Conservation (phyloP, 2,888 invertebrate species). For the Bimastos eiseni region DNA sequence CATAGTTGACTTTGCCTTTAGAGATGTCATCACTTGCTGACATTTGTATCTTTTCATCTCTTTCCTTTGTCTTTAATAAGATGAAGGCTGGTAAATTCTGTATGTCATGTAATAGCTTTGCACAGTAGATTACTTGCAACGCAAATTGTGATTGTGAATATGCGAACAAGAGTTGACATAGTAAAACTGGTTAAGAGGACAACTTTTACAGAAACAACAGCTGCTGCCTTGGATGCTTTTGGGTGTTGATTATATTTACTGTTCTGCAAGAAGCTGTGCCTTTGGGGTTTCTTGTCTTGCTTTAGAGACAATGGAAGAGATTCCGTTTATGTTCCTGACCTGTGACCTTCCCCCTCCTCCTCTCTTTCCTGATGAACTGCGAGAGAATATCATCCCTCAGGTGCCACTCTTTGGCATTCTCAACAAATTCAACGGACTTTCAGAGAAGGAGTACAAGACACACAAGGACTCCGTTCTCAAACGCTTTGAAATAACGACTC, state of each 20-base stretch:
- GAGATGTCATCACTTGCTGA: no score
- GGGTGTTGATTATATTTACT: neutral
- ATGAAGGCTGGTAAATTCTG: no score
- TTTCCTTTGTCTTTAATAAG: no score
- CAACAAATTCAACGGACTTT: slow-evolving; percentile 91
- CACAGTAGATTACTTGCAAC: no score
- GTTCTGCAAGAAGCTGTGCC: neutral
- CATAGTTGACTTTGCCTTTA: no score
- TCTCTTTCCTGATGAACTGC: slow-evolving; percentile 89
- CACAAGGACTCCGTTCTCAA: slow-evolving; percentile 98
- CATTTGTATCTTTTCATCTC: no score
- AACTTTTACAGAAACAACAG: no score
- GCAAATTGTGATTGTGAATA: no score
- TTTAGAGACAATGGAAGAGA: slow-evolving; percentile 72
- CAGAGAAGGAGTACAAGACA: slow-evolving; percentile 97
- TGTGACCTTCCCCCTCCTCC: slow-evolving; percentile 97
- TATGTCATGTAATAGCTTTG: no score
- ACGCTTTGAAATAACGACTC: slow-evolving; percentile 87
- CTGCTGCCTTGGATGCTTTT: no score
- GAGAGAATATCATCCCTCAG: slow-evolving; percentile 98
- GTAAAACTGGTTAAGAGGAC: no score
- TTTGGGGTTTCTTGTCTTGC: neutral
- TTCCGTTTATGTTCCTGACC: slow-evolving; percentile 92
- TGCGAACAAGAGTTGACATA: no score
- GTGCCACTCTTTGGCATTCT: slow-evolving; percentile 90